Base-by-base conservation (phyloP, 2,888 invertebrate species). In the Ditula angustiorana region DNA sequence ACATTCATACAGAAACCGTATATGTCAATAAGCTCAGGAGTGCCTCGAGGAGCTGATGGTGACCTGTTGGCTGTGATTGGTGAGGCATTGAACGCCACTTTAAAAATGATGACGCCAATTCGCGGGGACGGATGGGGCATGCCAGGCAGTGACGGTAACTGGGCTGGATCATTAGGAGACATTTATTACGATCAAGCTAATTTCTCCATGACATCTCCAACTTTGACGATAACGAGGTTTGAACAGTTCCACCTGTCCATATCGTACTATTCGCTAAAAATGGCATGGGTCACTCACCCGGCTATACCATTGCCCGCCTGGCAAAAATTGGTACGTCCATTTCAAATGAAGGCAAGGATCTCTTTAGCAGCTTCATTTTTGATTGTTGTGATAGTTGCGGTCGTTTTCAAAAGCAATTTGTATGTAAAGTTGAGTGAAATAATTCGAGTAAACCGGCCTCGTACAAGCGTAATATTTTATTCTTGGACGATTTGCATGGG, bases 401-500 rank as follows among this genome's bases (percentile, higher is more conserved):
- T 83, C 4, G 37, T 86, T 19, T 66, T 82, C 0, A 83, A 76
- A 71, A 80, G 73, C 4, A 72, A 69, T 19, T 71, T 72, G 24
- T 82, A 78, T 73, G 59, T 50, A 1, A 64, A 41, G 24, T 37
- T 79, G n/a, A 73, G 70, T 41, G 68, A 61, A 8, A 69, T 44
- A 52, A 61, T 74, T 16, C 70, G 70, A 47, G 55, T 69, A 7
- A 30, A 50, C 0, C 67, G 61, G 52, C 71, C 74, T 26, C 74
- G 71, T 1, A 75, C 68, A 2, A 75, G 79, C 50, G 50, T 87
- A 5, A 69, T 85, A 4, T 85, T 86, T 52, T 79, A 81, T 65
- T 80, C 84, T 0, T 87, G 87, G 85, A 81, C 82, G 74, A 74
- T 89, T 67, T 89, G 82, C 66, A 87, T 90, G 86, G 90, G 90